Evolutionary conservation across 2,113 vertebrate genomes (phyloP).

Genomic region (Vulpes lagopus): DNA sequence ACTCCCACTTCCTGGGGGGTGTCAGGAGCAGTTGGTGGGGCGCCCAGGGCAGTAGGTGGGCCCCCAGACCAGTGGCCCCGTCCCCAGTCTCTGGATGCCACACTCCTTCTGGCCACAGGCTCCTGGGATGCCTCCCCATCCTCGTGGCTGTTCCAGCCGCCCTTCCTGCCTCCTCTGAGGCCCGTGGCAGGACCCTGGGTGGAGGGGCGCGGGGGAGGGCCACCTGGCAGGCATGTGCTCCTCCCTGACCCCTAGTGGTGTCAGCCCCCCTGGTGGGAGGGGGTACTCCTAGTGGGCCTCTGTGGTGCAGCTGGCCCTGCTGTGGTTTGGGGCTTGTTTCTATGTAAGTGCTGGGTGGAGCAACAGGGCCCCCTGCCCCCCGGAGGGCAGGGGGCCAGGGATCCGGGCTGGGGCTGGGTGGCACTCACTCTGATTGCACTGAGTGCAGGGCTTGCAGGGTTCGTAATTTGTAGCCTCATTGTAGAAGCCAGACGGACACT

Average conservation of each 20-base stretch:
- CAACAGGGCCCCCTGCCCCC: neutral
- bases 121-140: no score
- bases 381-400: neutral
- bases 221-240: neutral
- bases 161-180: neutral
- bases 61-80: neutral
- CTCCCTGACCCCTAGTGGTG: neutral
- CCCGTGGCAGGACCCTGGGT: neutral
- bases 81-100: accelerated
- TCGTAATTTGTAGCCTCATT: slow-evolving; percentile 52
- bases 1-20: slow-evolving; percentile 71
- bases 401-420: neutral
- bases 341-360: neutral
- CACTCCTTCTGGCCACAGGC: neutral
- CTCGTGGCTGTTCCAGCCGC: neutral
- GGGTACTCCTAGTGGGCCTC: neutral
- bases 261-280: neutral
- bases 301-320: neutral
- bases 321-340: neutral
- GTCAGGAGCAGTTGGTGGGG: neutral
- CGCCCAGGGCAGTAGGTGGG: no score
- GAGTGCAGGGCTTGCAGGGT: slow-evolving; percentile 79
- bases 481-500: slow-evolving; percentile 74
- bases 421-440: slow-evolving; percentile 84
- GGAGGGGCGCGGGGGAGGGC: no score